These are phyloP conservation scores for Lipotes vexillifer DNA, from an alignment of 2,113 vertebrate genomes.

Conservation along the genomic window DNA sequence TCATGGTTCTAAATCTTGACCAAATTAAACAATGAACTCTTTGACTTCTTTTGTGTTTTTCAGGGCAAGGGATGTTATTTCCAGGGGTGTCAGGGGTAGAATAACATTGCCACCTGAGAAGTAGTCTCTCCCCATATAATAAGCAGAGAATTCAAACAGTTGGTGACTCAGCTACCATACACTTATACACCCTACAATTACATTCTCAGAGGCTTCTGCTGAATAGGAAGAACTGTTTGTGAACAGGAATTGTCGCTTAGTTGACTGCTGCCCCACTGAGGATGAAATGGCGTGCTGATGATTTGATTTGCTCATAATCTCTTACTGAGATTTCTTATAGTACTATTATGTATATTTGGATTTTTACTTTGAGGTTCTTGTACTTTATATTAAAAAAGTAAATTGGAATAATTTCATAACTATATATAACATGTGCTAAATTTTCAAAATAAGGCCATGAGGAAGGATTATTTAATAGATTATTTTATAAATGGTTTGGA, in stretches of 20 bases:
- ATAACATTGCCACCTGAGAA: slow-evolving; percentile 54
- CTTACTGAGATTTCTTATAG: neutral
- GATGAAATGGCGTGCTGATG: neutral
- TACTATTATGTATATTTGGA: neutral
- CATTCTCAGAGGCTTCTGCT: neutral
- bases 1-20: slow-evolving; percentile 14
- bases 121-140: slow-evolving; percentile 23
- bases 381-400: slow-evolving; percentile 22
- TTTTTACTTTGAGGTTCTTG: slow-evolving; percentile 6
- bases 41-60: neutral
- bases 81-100: slow-evolving; percentile 28
- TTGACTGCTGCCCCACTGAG: neutral
- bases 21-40: slow-evolving; percentile 26
- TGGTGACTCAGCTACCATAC: slow-evolving; percentile 46
- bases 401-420: neutral
- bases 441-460: neutral
- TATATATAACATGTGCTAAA: neutral
- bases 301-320: neutral
- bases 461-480: neutral
- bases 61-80: neutral
- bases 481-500: neutral
- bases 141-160: slow-evolving; percentile 46
- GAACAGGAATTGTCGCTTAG: neutral
- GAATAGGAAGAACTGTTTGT: neutral
- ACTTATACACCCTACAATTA: slow-evolving; percentile 51